phyloP scores from a whole-genome alignment of 92 coral and sea anemone genomes.

The Montipora capitata region DNA sequence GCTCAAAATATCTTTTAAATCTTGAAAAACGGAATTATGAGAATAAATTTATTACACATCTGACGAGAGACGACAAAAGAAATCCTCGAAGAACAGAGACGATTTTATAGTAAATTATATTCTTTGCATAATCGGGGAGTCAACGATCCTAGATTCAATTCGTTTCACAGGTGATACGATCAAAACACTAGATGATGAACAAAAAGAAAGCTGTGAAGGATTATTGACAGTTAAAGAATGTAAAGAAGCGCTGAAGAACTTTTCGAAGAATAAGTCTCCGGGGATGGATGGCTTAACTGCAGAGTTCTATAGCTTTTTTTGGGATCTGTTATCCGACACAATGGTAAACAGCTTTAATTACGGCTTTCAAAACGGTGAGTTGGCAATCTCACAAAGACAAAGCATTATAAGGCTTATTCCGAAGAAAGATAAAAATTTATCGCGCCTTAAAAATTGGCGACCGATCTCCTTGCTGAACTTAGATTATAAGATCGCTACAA shows the following conservation, averaged over 20 bases:
- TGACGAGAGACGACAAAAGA: not conserved
- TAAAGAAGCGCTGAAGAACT: constrained; percentile 6
- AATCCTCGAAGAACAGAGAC: constrained; percentile 2
- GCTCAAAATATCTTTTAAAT: constrained; percentile 22
- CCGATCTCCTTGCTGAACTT: constrained; percentile 24
- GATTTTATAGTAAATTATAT: not conserved
- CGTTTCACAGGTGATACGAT: not conserved
- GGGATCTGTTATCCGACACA: not conserved
- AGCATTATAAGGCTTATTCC: not conserved
- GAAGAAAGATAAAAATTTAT: constrained; percentile 31
- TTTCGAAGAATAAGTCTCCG: constrained; percentile 23
- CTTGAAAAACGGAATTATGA: constrained; percentile 29
- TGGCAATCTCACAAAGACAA: constrained; percentile 32
- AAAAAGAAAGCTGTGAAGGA: constrained; percentile 39
- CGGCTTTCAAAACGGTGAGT: constrained; percentile 37
- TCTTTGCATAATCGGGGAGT: not conserved
- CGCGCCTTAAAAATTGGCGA: not conserved
- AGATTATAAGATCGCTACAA: constrained; percentile 26
- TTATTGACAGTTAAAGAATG: not conserved
- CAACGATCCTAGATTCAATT: constrained; percentile 7
- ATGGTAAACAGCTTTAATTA: constrained; percentile 22
- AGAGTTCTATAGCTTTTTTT: constrained; percentile 37
- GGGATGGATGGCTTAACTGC: constrained; percentile 51
- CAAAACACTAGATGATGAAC: not conserved
- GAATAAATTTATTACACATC: not conserved